phyloP scores from a whole-genome alignment of 2,888 invertebrate genomes.

The Abrostola tripartita region DNA sequence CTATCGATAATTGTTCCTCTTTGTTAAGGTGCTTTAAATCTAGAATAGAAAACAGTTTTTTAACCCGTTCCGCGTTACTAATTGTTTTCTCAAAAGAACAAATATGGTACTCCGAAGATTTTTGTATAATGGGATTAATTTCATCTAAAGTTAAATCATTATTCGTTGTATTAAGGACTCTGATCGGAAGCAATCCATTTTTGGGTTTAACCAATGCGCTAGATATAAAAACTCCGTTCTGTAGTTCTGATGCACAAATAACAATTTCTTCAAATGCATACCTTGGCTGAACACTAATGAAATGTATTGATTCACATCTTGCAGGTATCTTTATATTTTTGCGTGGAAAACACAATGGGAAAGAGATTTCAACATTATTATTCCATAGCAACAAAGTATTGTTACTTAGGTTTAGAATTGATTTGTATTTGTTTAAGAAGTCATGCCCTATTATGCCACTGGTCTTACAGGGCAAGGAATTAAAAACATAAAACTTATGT shows the following conservation, averaged over 20 bases:
- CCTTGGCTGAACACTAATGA: not conserved
- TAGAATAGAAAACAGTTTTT: constrained; percentile 1
- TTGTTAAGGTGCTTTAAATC: constrained; percentile 1
- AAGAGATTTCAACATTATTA: not conserved
- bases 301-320: constrained; percentile 11
- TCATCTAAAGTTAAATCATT: not conserved
- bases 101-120: not conserved
- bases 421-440: constrained; percentile 5
- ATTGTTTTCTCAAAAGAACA: constrained; percentile 11
- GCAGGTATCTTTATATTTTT: not conserved
- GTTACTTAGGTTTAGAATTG: not conserved
- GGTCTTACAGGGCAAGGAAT: constrained; percentile 13
- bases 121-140: not conserved
- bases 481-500: constrained; percentile 13
- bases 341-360: not conserved
- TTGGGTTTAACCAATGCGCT: not conserved
- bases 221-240: constrained; percentile 5
- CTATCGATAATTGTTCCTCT: not conserved
- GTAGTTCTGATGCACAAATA: not conserved
- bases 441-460: constrained; percentile 18
- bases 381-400: not conserved
- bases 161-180: constrained; percentile 2
- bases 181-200: constrained; percentile 5
- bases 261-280: constrained; percentile 2
- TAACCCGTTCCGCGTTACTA: constrained; percentile 4